Evolutionary conservation across 2,113 vertebrate species (phyloP), one percentile per base, ranked within the genome.

Genomic region (Sinocyclocheilus maitianheensis): DNA sequence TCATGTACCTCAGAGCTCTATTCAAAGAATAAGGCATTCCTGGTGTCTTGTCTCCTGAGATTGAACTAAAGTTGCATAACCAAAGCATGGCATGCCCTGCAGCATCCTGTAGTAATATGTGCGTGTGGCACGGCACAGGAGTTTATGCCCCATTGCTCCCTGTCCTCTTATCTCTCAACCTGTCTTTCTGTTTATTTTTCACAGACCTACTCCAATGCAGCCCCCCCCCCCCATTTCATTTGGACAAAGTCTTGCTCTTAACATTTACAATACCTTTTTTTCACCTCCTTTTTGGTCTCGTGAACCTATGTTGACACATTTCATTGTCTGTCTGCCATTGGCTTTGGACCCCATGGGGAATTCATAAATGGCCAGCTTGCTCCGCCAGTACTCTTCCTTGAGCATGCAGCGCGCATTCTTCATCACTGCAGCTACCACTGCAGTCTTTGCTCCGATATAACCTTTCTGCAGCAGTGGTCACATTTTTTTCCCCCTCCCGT

Each of bases 1-100:
- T 30, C 26, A 37, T 60, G 1, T 62, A 87, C 76, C 60, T 86
- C 81, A 18, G 34, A 1, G 5, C 58, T 26, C 77, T 78, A 18
- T 74, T 74, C 11, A 86, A 83, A 46, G 24, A 63, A 7, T 53
- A 40, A 46, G 51, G 0, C 0, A 1, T 24, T 67, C n/a, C 55
- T 24, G 43, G 24, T 55, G 3, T 67, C 40, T 20, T 20, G 55
- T 82, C 60, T 55, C 48, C 37, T 4, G 34, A 85, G 85, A 18
- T 30, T 65, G 55, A 34, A 77, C 71, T 83, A 86, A 85, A 60
- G 72, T 93, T 94, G 90, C 87, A 40, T 92, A 93, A 94, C 91
- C 90, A 80, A 91, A 90, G 92, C 92, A 93, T 46, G 37, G 24
- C 62, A 40, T 83, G 34, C 58, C 58, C 90, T 82, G 84, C 76